A percentile compares a stretch with the other conserved stretches of the same genome.
These are phyloP conservation scores for Ataeniobius toweri DNA, from an alignment of 2,797 vertebrate genomes.

Conservation along the genomic window DNA sequence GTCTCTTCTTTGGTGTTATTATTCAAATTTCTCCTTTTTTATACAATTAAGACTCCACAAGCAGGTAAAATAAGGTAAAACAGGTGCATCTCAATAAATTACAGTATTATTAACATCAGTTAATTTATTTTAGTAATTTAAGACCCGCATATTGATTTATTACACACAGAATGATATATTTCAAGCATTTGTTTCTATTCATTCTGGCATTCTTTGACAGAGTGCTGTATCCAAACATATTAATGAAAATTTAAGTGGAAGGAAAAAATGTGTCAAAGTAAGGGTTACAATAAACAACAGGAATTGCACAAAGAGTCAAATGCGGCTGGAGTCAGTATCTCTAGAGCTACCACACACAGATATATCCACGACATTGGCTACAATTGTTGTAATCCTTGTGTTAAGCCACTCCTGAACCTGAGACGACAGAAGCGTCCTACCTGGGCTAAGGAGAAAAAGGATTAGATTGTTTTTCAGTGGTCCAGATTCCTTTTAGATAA, in stretches of 20 bases:
- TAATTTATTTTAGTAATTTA: background rate
- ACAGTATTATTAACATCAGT: background rate
- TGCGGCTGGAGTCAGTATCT: background rate
- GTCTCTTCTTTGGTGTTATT: constrained; percentile 1
- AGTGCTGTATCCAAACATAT: background rate
- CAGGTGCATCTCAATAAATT: background rate
- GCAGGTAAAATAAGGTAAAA: constrained; percentile 11
- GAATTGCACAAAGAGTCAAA: background rate
- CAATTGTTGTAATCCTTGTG: no score
- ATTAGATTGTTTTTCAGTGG: no score
- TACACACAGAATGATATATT: background rate
- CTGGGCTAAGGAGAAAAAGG: no score
- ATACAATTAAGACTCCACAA: constrained; percentile 48
- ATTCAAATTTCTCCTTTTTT: constrained; percentile 27
- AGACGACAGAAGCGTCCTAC: no score
- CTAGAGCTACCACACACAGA: background rate
- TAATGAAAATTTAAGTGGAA: background rate
- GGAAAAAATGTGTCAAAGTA: background rate
- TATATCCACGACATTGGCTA: background rate
- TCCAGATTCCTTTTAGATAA: background rate
- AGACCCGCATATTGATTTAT: background rate
- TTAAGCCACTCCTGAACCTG: no score
- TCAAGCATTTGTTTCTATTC: background rate
- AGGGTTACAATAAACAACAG: background rate
- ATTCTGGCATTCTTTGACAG: background rate